Conservation (phyloP, 2,797 vertebrate species). For the Chelon labrosus region DNA sequence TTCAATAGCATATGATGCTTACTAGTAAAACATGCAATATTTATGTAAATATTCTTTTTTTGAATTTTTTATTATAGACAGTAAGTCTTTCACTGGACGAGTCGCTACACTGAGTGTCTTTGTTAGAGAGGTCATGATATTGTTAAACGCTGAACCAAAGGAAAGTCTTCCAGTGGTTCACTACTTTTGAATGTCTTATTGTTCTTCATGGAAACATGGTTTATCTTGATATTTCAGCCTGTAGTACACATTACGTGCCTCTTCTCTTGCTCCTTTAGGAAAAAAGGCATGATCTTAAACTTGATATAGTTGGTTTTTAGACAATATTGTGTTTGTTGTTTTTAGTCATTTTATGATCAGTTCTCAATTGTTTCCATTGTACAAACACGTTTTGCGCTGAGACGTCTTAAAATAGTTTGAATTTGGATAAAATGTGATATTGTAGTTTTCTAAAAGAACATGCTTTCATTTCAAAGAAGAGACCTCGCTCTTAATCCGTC, state of each 20-base stretch:
- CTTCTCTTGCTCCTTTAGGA: conserved; percentile 12
- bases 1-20: conserved; percentile 27
- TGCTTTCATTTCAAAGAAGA: conserved; percentile 33
- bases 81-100: conserved; percentile 65
- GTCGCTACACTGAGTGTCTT: conserved; percentile 75
- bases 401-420: conserved; percentile 38
- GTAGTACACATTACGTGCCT: not conserved
- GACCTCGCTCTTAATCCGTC: not conserved
- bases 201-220: conserved; percentile 14
- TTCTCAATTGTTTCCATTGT: conserved; percentile 7
- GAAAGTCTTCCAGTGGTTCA: conserved; percentile 45
- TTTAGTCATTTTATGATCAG: not conserved
- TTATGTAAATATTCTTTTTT: conserved; percentile 63
- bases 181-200: conserved; percentile 50
- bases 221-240: conserved; percentile 6
- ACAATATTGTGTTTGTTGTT: conserved; percentile 3
- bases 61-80: conserved; percentile 22
- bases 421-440: conserved; percentile 49
- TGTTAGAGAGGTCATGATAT: conserved; percentile 40
- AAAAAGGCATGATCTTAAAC: conserved; percentile 33
- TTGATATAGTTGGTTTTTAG: conserved; percentile 25
- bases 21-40: conserved; percentile 51
- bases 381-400: conserved; percentile 1
- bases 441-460: conserved; percentile 52
- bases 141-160: conserved; percentile 54